Conservation (phyloP, 2,888 invertebrate genomes). For the Lepidocyrtoides sp. region DNA sequence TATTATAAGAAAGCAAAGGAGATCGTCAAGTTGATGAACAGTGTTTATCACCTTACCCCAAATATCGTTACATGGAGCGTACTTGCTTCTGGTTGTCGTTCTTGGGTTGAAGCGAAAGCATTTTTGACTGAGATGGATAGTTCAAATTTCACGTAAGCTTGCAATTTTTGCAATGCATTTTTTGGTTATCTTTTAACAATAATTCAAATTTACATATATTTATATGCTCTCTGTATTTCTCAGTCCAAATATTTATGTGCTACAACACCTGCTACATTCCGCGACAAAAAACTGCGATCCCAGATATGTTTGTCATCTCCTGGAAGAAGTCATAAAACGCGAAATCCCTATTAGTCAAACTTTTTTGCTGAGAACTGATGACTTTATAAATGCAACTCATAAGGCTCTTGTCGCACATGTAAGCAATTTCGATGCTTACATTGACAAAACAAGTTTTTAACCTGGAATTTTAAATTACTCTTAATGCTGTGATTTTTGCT, state of each 20-base stretch:
- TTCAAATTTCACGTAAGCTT: constrained; percentile 89
- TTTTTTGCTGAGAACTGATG: constrained; percentile 90
- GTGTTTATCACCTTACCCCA: constrained; percentile 87
- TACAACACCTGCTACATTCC: constrained; percentile 91
- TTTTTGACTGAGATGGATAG: constrained; percentile 91
- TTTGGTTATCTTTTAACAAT: not conserved
- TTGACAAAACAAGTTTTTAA: not conserved
- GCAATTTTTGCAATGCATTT: too few species aligned
- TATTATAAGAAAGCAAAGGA: constrained; percentile 91
- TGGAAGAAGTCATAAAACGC: constrained; percentile 90
- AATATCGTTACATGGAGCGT: constrained; percentile 96
- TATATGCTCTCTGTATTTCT: constrained; percentile 32
- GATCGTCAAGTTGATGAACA: constrained; percentile 78
- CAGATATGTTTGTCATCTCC: constrained; percentile 90
- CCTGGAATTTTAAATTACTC: not conserved
- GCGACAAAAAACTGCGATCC: constrained; percentile 90
- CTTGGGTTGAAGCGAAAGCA: constrained; percentile 89
- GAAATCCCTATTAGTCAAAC: constrained; percentile 89
- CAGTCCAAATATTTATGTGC: constrained; percentile 92
- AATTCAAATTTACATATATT: not conserved
- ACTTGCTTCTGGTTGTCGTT: constrained; percentile 92
- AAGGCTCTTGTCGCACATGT: constrained; percentile 88
- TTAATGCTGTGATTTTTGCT: not conserved
- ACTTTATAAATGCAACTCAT: constrained; percentile 89
- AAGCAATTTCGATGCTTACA: not conserved